Conservation (phyloP, 1,140 invertebrate species). For the Doryteuthis pealeii region DNA sequence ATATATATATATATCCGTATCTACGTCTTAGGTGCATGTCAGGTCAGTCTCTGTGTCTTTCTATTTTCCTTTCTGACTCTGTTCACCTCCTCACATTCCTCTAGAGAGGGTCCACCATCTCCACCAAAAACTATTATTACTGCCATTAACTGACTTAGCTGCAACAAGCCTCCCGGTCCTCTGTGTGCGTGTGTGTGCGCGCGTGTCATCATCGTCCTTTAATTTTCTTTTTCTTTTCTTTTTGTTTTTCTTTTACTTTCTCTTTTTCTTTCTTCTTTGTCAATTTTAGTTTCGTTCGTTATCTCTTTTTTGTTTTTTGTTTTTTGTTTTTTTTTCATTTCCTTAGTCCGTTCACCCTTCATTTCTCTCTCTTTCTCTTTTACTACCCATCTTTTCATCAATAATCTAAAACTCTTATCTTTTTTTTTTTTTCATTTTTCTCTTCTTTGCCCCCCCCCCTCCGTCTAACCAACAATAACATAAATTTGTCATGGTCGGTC, state of each 20-base stretch:
- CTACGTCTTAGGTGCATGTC: background rate
- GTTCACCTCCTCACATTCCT: conserved; percentile 7
- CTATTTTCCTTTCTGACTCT: background rate
- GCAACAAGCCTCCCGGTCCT: conserved; percentile 5
- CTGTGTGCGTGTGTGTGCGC: background rate
- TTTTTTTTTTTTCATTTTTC: background rate
- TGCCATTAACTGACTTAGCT: conserved; percentile 1
- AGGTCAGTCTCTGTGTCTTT: background rate
- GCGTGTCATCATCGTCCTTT: too few species aligned
- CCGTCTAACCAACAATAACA: background rate
- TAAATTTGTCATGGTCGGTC: conserved; percentile 7
- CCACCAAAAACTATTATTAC: background rate
- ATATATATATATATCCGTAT: background rate
- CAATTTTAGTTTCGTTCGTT: too few species aligned
- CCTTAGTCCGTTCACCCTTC: background rate
- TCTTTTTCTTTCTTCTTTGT: too few species aligned
- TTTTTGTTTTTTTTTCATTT: background rate
- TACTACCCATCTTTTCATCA: background rate
- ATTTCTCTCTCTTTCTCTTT: background rate
- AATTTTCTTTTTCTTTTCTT: too few species aligned
- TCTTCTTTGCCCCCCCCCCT: background rate
- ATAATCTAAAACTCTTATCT: background rate
- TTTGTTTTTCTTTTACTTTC: too few species aligned
- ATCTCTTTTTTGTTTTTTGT: too few species aligned
- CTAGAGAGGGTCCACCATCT: conserved; percentile 5